Evolutionary conservation across 2,888 invertebrate genomes (phyloP).

Genomic region (Tholera decimalis): DNA sequence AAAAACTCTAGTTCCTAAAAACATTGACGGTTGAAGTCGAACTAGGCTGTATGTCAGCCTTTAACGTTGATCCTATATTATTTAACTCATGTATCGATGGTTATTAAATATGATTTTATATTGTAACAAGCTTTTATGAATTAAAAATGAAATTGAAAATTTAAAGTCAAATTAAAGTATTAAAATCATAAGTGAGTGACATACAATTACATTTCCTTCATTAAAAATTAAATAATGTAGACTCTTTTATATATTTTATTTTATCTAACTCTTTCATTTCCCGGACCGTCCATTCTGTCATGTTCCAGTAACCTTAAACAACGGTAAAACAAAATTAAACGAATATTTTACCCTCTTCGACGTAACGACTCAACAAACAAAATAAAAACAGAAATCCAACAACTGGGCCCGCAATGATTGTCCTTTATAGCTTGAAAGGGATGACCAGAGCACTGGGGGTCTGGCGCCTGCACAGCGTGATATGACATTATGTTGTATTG

Average conservation of each 20-base stretch:
- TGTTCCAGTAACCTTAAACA: constrained; percentile 17
- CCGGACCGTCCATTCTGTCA: constrained; percentile 1
- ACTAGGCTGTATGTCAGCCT: too few relatives aligned
- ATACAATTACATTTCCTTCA: background rate
- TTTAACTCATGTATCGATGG: too few relatives aligned
- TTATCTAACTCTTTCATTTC: background rate
- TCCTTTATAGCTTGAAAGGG: constrained; percentile 72
- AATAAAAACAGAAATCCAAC: constrained; percentile 76
- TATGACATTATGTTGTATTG: constrained; percentile 68
- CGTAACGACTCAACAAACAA: constrained; percentile 66
- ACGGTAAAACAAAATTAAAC: constrained; percentile 52
- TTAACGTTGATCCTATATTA: too few relatives aligned
- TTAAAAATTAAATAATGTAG: too few relatives aligned
- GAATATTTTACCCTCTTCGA: constrained; percentile 56
- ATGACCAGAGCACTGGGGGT: constrained; percentile 75
- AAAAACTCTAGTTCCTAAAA: too few relatives aligned
- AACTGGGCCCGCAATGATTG: constrained; percentile 69
- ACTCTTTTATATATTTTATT: too few relatives aligned
- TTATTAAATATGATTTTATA: too few relatives aligned
- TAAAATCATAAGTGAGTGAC: too few relatives aligned
- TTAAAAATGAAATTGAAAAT: too few relatives aligned
- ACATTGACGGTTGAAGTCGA: too few relatives aligned
- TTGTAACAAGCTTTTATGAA: too few relatives aligned
- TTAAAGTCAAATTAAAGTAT: too few relatives aligned
- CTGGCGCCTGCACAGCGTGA: constrained; percentile 79